phyloP scores from a whole-genome alignment of 2,888 invertebrate species.

The Drosophila pegasa region DNA sequence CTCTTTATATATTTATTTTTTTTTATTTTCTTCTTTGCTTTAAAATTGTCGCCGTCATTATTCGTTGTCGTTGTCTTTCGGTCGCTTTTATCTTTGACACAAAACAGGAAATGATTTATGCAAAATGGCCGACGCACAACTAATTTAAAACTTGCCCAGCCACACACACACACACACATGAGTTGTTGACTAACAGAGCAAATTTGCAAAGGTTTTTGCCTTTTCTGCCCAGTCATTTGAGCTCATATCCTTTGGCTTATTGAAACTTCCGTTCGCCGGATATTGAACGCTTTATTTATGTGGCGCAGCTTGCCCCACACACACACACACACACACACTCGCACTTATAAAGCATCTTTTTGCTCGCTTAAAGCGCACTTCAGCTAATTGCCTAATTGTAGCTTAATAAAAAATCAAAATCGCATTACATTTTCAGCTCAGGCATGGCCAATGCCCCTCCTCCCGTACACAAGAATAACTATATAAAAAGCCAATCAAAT shows the following conservation, averaged over 20 bases:
- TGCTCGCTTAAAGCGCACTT: constrained; percentile 20
- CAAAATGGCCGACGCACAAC: constrained; percentile 68
- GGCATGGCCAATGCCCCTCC: constrained; percentile 6
- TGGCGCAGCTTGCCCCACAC: not conserved
- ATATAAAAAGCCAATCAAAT: constrained; percentile 70
- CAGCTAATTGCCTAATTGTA: constrained; percentile 73
- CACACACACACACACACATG: constrained; percentile 29
- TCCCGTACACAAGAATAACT: constrained; percentile 5
- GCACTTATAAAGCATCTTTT: not conserved
- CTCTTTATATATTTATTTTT: constrained; percentile 6
- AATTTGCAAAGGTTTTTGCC: constrained; percentile 25
- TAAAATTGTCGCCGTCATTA: constrained; percentile 55
- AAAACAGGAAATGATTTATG: constrained; percentile 79
- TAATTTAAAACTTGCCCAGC: constrained; percentile 67
- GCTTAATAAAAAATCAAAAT: constrained; percentile 60
- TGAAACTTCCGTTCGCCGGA: constrained; percentile 69
- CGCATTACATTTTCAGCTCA: constrained; percentile 54
- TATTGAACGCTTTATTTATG: constrained; percentile 66
- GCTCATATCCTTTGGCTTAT: constrained; percentile 72
- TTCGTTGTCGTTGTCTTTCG: constrained; percentile 47
- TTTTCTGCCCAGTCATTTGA: constrained; percentile 69
- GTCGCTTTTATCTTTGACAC: constrained; percentile 67
- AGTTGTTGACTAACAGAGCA: constrained; percentile 38
- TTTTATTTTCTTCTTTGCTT: constrained; percentile 12
- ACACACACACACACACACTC: not conserved